Percentiles rank a stretch among this genome's conserved stretches.
Evolutionary conservation across 2,888 invertebrate species (phyloP).

Genomic region (Patella caerulea): DNA sequence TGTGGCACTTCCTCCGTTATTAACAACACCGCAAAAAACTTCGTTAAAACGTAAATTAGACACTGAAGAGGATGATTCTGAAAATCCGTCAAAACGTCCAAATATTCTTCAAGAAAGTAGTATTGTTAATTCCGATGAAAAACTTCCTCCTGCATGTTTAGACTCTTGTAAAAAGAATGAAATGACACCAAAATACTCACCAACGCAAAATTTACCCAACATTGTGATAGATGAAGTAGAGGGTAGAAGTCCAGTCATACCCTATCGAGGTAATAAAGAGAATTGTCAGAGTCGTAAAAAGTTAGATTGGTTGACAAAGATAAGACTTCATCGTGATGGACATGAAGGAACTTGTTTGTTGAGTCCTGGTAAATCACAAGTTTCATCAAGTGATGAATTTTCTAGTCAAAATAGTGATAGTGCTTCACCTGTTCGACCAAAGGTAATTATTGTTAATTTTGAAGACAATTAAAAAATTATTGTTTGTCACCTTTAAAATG

Average conservation of each 20-base stretch:
- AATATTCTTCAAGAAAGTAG: neutral
- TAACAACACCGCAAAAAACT: conserved; percentile 2
- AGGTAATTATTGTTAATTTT: neutral
- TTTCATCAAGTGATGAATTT: conserved; percentile 1
- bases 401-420: neutral
- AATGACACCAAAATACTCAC: conserved; percentile 33
- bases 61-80: neutral
- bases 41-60: conserved; percentile 11
- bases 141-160: neutral
- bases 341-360: conserved; percentile 12
- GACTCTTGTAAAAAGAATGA: conserved; percentile 15
- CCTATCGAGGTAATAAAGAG: conserved; percentile 22
- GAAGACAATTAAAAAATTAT: too few relatives aligned
- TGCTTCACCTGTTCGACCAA: conserved; percentile 3
- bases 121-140: neutral
- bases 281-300: conserved; percentile 34
- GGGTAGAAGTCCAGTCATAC: conserved; percentile 23
- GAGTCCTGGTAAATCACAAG: neutral
- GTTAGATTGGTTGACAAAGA: conserved; percentile 53
- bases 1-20: neutral
- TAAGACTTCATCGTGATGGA: conserved; percentile 39
- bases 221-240: conserved; percentile 44
- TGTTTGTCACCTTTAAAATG: too few relatives aligned
- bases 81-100: neutral
- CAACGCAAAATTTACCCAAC: conserved; percentile 54